Evolutionary conservation across 2,888 invertebrate genomes (phyloP).

Genomic region (Chaitophorus viminalis): DNA sequence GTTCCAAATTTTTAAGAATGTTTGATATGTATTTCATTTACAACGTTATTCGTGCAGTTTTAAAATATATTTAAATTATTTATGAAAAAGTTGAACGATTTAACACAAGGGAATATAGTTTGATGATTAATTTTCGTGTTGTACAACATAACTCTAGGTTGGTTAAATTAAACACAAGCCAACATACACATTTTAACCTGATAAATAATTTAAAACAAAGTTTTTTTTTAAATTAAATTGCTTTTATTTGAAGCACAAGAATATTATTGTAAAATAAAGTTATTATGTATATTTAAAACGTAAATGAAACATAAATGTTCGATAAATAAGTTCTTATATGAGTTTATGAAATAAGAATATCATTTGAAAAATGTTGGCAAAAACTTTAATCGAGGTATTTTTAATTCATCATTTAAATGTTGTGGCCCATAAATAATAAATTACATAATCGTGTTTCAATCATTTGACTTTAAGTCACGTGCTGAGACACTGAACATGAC

Average conservation of each 20-base stretch:
- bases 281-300: not conserved
- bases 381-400: not conserved
- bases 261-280: not conserved
- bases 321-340: not conserved
- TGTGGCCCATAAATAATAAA: not conserved
- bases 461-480: slow-evolving; percentile 29
- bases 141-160: too few relatives aligned
- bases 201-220: not conserved
- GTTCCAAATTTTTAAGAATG: not conserved
- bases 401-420: not conserved
- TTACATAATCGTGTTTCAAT: not conserved
- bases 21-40: not conserved
- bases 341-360: not conserved
- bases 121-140: not conserved
- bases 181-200: not conserved
- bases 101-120: not conserved
- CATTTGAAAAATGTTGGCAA: not conserved
- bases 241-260: not conserved
- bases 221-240: too few relatives aligned
- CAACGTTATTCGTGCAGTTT: not conserved
- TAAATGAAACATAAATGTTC: not conserved
- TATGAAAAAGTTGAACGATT: not conserved
- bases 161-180: not conserved
- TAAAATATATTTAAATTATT: not conserved
- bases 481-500: not conserved